Percentiles rank a stretch among this genome's conserved stretches.
phyloP scores from a whole-genome alignment of 2,888 invertebrate species.

The Entomobrya multifasciata region DNA sequence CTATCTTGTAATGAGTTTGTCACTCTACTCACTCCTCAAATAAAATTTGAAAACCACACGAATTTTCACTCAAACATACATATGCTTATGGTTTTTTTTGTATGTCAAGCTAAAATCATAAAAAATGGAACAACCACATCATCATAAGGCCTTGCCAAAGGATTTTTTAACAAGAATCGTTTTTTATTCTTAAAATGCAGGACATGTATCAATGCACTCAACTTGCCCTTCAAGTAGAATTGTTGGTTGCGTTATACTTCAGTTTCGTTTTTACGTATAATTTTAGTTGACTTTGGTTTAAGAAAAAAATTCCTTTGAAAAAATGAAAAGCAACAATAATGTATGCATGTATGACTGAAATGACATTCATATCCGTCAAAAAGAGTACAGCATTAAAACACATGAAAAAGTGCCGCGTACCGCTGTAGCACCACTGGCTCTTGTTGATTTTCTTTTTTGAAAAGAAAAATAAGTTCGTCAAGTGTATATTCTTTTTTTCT shows the following conservation, averaged over 20 bases:
- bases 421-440: background rate
- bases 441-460: slow-evolving; percentile 57
- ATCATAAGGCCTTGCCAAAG: background rate
- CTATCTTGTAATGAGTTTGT: slow-evolving; percentile 35
- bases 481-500: slow-evolving; percentile 7
- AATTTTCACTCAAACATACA: background rate
- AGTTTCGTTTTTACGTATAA: slow-evolving; percentile 17
- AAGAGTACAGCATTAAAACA: slow-evolving; percentile 29
- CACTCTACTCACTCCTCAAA: slow-evolving; percentile 47
- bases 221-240: background rate
- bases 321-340: slow-evolving; percentile 40
- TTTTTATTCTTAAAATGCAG: slow-evolving; percentile 49
- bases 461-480: slow-evolving; percentile 53
- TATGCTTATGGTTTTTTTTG: background rate
- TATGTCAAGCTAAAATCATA: background rate
- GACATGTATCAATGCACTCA: slow-evolving; percentile 39
- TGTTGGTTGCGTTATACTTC: background rate
- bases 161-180: background rate
- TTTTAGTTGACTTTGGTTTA: background rate
- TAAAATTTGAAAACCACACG: too few relatives aligned
- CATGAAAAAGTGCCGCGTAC: slow-evolving; percentile 16
- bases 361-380: slow-evolving; percentile 66
- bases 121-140: background rate
- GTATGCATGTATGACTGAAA: slow-evolving; percentile 56
- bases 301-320: slow-evolving; percentile 9